These are phyloP conservation scores for Orchestes rusci DNA, from an alignment of 2,888 invertebrate genomes.

Conservation along the genomic window DNA sequence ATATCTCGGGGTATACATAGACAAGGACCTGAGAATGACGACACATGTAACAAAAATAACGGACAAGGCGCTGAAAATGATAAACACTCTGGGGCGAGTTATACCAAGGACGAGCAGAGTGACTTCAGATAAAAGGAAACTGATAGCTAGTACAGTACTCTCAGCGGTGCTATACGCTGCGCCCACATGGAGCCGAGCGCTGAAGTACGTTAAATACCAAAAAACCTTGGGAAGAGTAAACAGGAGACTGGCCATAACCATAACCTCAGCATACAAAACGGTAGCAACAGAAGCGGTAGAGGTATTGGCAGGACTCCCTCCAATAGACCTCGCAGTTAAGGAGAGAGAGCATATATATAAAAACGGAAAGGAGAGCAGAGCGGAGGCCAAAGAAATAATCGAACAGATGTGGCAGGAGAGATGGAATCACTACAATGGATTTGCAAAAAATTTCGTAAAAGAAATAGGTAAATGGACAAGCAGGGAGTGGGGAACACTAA, in stretches of 20 bases:
- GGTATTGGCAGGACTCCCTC: not conserved
- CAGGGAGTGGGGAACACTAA: not conserved
- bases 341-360: not conserved
- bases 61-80: not conserved
- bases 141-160: not conserved
- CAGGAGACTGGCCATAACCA: not conserved
- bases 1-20: constrained; percentile 1
- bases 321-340: not conserved
- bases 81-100: not conserved
- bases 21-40: not conserved
- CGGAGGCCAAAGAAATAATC: too few species aligned
- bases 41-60: not conserved
- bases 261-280: not conserved
- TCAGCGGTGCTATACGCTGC: not conserved
- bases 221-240: not conserved
- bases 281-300: too few species aligned
- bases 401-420: too few species aligned
- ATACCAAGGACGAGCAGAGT: not conserved
- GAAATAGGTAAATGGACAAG: too few species aligned
- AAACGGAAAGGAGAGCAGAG: not conserved
- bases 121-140: not conserved
- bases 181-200: not conserved
- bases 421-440: too few species aligned
- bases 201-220: not conserved
- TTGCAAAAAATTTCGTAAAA: too few species aligned